phyloP scores from a whole-genome alignment of 2,113 vertebrate genomes.

The Brachypodius melanocephalos region DNA sequence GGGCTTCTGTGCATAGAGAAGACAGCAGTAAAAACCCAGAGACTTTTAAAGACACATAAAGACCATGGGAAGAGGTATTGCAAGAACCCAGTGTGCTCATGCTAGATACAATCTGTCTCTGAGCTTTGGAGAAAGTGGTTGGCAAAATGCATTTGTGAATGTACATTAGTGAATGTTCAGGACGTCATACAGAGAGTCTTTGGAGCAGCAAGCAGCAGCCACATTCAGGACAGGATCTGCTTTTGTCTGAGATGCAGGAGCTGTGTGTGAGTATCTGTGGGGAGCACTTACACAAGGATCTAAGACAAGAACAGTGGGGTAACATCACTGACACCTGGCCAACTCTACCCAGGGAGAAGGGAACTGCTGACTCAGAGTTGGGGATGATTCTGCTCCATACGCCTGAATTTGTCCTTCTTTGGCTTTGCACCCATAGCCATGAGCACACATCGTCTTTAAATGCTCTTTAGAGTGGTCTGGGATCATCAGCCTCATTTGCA shows the following conservation, averaged over 20 bases:
- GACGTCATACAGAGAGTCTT: fast-evolving
- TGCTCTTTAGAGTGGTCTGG: neutral
- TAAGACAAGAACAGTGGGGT: neutral
- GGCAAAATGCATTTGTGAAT: neutral
- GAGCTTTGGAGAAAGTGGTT: neutral
- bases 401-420: neutral
- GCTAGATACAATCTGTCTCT: neutral
- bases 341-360: neutral
- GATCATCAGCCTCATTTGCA: neutral
- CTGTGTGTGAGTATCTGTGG: neutral
- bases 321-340: neutral
- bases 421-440: neutral
- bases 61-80: neutral
- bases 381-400: neutral
- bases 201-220: neutral
- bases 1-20: neutral
- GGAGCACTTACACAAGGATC: neutral
- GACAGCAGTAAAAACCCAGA: neutral
- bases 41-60: fast-evolving
- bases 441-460: neutral
- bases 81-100: neutral
- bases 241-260: neutral
- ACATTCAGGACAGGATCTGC: neutral
- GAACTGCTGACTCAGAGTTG: neutral
- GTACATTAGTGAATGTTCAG: neutral